Evolutionary conservation across 2,888 invertebrate genomes (phyloP), one percentile per base, ranked within the genome.

Genomic region (Frankliniella fusca): DNA sequence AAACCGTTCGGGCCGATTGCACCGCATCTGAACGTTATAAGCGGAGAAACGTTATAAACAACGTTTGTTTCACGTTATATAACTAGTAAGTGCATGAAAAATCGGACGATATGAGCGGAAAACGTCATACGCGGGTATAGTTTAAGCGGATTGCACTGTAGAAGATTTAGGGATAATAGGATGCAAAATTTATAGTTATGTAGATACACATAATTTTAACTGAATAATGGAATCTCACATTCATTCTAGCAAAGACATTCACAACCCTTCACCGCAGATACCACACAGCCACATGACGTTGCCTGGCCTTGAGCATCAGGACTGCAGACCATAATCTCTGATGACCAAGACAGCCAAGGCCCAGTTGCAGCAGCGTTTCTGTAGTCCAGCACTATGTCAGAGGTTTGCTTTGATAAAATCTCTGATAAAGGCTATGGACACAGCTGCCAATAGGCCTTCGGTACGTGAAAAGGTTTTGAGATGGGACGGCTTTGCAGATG

Each of bases 181-280:
- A 54, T 20, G 5, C 15, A 54, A 11, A 12, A 54, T 12, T 12
- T 54, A 11, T 20, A 12, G 54, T 20, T 15, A 54, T 0, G 5
- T 15, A 0, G 54, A 54, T 5, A 15, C 18, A 54, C 18, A 54
- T 20, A 54, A 15, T 20, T 38, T 38, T 38, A 20, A 54, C 11
- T 54, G 20, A 15, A 54, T 11, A 54, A 54, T 54, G 15, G 11
- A 54, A 18, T 54, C 18, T 54, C n/a, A 3, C 61, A 48, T 70
- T 50, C 20, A 80, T 80, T 81, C 28, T 81, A 27, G 49, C 49
- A n/a, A 38, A 70, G 65, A 50, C 18, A 48, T 23, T 81, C 12
- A 15, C 61, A 61, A 65, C 80, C 82, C 27, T 48, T 82, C 79
- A 49, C 80, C 61, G 50, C 61, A 81, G 83, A 83, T 79, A 81